Evolutionary conservation across 2,113 vertebrate genomes (phyloP).

Genomic region (Myotis davidii): DNA sequence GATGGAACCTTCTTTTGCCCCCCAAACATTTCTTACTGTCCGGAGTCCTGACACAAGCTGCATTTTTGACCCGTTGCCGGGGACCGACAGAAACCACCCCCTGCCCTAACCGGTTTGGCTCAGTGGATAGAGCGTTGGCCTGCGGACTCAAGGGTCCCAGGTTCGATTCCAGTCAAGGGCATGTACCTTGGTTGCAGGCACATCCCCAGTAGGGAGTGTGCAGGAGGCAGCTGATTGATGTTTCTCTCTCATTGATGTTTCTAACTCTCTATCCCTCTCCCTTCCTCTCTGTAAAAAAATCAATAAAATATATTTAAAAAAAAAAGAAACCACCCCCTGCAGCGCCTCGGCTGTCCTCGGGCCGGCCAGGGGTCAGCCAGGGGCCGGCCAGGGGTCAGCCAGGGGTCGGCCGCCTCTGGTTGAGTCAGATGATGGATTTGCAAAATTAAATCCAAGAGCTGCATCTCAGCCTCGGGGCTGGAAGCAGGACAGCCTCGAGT

Average conservation of each 20-base stretch:
- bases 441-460: neutral
- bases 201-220: too few species aligned
- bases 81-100: rapidly evolving
- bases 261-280: too few species aligned
- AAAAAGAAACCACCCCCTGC: rapidly evolving
- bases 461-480: neutral
- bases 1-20: neutral
- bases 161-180: too few species aligned
- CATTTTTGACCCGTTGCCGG: neutral
- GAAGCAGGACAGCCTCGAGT: rapidly evolving
- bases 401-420: rapidly evolving
- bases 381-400: too few species aligned
- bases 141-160: too few species aligned
- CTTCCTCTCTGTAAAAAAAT: too few species aligned
- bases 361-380: rapidly evolving
- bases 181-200: too few species aligned
- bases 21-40: neutral
- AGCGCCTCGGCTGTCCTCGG: neutral
- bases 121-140: too few species aligned
- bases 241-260: too few species aligned
- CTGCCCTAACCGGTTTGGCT: too few species aligned
- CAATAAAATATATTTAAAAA: too few species aligned
- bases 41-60: neutral
- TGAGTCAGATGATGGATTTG: neutral
- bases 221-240: too few species aligned